phyloP scores from a whole-genome alignment of 2,113 vertebrate species.

The Trochalopteron elliotii region DNA sequence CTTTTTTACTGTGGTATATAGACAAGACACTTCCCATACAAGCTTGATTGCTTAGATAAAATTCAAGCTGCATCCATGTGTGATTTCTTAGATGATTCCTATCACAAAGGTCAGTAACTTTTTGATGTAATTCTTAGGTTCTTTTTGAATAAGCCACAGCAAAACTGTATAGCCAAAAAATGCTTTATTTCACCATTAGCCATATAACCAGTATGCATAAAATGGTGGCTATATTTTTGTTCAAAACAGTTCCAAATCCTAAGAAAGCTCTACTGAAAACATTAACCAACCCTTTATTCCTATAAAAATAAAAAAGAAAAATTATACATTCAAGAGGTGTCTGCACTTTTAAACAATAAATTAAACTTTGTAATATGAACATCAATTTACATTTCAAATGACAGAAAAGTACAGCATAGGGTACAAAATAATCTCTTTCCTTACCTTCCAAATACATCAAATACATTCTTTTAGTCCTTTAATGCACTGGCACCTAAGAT shows the following conservation, averaged over 20 bases:
- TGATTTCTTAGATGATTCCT: not conserved
- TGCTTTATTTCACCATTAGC: constrained; percentile 60
- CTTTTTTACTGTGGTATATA: not conserved
- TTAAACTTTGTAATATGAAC: constrained; percentile 53
- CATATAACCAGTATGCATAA: not conserved
- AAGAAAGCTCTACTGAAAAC: constrained; percentile 18
- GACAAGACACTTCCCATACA: not conserved
- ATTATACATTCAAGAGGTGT: constrained; percentile 33
- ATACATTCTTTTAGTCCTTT: constrained; percentile 16
- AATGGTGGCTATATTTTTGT: not conserved
- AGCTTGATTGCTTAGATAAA: not conserved
- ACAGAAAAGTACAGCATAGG: not conserved
- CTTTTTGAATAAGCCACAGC: constrained; percentile 14
- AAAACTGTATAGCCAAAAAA: constrained; percentile 34
- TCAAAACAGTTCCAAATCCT: constrained; percentile 19
- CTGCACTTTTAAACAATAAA: constrained; percentile 60
- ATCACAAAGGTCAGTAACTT: not conserved
- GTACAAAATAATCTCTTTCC: constrained; percentile 10
- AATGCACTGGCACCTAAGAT: not conserved
- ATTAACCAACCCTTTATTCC: constrained; percentile 28
- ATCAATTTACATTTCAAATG: constrained; percentile 55
- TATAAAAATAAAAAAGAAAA: constrained; percentile 67
- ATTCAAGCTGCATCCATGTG: not conserved
- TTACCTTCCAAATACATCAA: constrained; percentile 18
- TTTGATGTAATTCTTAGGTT: not conserved